Evolutionary conservation across 1,140 invertebrate species (phyloP).

Genomic region (Ladona fulva): DNA sequence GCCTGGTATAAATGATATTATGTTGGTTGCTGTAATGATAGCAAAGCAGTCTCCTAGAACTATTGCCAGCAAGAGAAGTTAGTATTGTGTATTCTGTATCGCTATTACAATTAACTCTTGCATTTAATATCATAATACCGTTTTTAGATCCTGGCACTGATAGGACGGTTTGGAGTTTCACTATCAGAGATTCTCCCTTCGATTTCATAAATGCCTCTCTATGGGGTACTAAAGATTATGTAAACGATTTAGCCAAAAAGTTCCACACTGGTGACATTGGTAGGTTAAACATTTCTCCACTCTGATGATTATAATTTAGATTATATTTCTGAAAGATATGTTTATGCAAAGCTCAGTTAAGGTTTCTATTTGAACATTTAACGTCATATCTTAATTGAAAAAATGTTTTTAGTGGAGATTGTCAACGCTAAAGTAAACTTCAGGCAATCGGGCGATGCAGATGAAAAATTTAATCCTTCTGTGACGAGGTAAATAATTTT

Average conservation of each 20-base stretch:
- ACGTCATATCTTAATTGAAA: conserved; percentile 18
- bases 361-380: conserved; percentile 19
- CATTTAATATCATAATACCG: not conserved
- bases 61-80: conserved; percentile 24
- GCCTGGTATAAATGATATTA: not conserved
- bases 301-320: conserved; percentile 8
- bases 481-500: conserved; percentile 33
- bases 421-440: conserved; percentile 45
- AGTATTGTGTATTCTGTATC: not conserved
- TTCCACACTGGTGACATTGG: conserved; percentile 55
- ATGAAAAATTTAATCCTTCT: conserved; percentile 48
- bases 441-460: conserved; percentile 41
- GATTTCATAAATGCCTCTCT: conserved; percentile 59
- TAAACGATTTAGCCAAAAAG: conserved; percentile 43
- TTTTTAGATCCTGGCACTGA: conserved; percentile 22
- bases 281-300: conserved; percentile 30
- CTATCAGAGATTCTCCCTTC: conserved; percentile 52
- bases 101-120: not conserved
- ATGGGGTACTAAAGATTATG: conserved; percentile 52
- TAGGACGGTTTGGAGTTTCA: conserved; percentile 57
- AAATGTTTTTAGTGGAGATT: conserved; percentile 46
- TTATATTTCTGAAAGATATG: conserved; percentile 16
- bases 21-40: conserved; percentile 26
- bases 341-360: not conserved
- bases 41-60: conserved; percentile 23